Percentiles rank a stretch among this genome's conserved stretches.
Conservation (phyloP, 1,140 invertebrate species). For the Scaptomyza pallida region DNA sequence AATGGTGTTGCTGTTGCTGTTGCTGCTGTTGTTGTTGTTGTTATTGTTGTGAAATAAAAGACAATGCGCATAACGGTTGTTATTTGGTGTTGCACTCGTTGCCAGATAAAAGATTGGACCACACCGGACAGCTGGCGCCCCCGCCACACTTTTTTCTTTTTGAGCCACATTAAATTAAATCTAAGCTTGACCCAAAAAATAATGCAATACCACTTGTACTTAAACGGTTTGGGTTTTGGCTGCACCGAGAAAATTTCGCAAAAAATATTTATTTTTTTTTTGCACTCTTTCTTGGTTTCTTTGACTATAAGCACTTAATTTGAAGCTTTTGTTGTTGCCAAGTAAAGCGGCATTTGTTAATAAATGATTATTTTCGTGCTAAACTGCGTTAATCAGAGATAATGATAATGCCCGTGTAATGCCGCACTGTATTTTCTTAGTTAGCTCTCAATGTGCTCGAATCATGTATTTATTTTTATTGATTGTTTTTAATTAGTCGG, state of each 20-base stretch:
- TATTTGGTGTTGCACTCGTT: constrained; percentile 12
- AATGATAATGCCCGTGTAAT: constrained; percentile 69
- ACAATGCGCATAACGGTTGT: constrained; percentile 57
- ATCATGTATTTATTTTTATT: constrained; percentile 54
- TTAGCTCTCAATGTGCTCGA: constrained; percentile 22
- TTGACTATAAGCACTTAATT: constrained; percentile 73
- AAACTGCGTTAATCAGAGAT: constrained; percentile 77
- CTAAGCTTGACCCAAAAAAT: constrained; percentile 79
- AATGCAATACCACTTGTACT: constrained; percentile 29
- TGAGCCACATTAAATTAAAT: constrained; percentile 70
- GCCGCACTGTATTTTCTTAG: constrained; percentile 13
- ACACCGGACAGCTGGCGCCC: constrained; percentile 44
- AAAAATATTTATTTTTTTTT: constrained; percentile 33
- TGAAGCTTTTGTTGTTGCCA: constrained; percentile 31
- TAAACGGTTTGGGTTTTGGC: constrained; percentile 50
- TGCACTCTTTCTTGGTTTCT: constrained; percentile 19
- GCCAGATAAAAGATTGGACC: constrained; percentile 36
- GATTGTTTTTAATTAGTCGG: constrained; percentile 79
- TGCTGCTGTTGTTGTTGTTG: constrained; percentile 50
- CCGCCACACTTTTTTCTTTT: constrained; percentile 27
- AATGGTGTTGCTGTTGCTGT: constrained; percentile 60
- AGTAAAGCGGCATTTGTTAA: constrained; percentile 60
- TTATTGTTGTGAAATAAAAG: constrained; percentile 68
- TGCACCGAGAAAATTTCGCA: constrained; percentile 55
- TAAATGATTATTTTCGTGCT: constrained; percentile 78